A percentile compares a stretch with the other conserved stretches of the same genome.
Conservation (phyloP, 2,113 vertebrate species). For the Thunnus thynnus region DNA sequence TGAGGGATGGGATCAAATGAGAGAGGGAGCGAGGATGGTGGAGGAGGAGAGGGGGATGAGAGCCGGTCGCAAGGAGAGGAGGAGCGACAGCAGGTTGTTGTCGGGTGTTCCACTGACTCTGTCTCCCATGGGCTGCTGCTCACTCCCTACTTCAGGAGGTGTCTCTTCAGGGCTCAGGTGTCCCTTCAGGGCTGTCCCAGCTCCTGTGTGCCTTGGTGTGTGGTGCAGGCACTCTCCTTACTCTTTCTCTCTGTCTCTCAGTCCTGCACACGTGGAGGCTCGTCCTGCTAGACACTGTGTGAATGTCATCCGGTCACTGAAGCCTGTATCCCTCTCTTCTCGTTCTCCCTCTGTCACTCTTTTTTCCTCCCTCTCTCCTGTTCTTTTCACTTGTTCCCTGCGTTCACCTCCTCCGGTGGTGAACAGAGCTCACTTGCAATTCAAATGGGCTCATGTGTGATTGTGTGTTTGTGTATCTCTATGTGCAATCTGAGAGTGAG, state of each 20-base stretch:
- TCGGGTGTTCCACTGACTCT: conserved; percentile 70
- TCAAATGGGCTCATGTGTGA: conserved; percentile 75
- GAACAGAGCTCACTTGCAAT: conserved; percentile 74
- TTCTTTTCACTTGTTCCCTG: conserved; percentile 53
- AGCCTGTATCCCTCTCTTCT: conserved; percentile 13
- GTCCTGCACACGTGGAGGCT: conserved; percentile 70
- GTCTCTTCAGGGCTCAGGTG: conserved; percentile 67
- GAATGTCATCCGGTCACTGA: conserved; percentile 68
- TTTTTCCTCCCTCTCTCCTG: neutral
- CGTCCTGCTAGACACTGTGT: conserved; percentile 60
- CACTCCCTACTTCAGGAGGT: conserved; percentile 54
- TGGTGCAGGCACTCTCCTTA: conserved; percentile 13
- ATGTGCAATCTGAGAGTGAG: conserved; percentile 73
- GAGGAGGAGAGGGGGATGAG: conserved; percentile 61
- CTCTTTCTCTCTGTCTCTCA: conserved; percentile 40
- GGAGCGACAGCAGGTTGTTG: conserved; percentile 81
- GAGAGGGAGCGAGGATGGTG: conserved; percentile 71
- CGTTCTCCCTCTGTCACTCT: conserved; percentile 9
- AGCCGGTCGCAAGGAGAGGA: conserved; percentile 69
- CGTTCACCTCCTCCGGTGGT: conserved; percentile 66
- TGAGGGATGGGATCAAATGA: conserved; percentile 80
- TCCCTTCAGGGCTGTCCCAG: conserved; percentile 63
- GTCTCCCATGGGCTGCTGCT: conserved; percentile 63
- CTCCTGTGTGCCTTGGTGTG: conserved; percentile 31
- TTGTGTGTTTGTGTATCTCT: conserved; percentile 65